Evolutionary conservation across 2,113 vertebrate genomes (phyloP), one percentile per base, ranked within the genome.

Genomic region (Oostethus manadensis): DNA sequence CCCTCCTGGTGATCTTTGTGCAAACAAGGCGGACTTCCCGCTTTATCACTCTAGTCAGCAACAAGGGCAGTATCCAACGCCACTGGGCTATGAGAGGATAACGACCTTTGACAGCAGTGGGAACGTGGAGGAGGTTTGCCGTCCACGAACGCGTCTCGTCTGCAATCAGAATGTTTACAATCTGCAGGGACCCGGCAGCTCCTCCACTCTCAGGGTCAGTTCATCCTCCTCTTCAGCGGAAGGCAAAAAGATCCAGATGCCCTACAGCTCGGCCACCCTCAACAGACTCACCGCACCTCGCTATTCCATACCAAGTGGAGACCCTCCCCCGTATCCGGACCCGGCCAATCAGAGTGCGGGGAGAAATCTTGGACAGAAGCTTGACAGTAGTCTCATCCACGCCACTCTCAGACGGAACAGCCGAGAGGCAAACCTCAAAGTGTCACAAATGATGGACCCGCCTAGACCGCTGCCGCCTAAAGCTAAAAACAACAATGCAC

Each of bases 81-180:
- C 95, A 0, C 87, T 94, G 46, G 96, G 96, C 26, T 98, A 98
- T 0, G 95, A 99, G 76, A 86, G 96, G 58, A 99, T 99, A 78
- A 99, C 96, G 0, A 99, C 96, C 0, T 99, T 99, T 6, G 96
- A 99, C 86, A 99, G 96, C 87, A 98, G 96, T 1, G 96, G 96
- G 48, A 99, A 99, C 1, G 96, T 99, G 69, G 94, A 99, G 78
- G 96, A 99, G 77, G 96, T 97, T 18, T 98, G 95, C 82, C 91
- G 94, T 47, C 96, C 96, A 20, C 93, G 96, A 57, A 92, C 90
- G 0, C 89, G 95, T 56, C 88, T 95, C 60, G 89, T 96, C 40
- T 97, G 94, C n/a, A 89, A 93, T 46, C 95, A 97, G 86, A 94
- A 91, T 84, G 92, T 95, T 47, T 96, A 95, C 83, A 91, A 93